Percentiles rank a stretch among this genome's conserved stretches.
These are phyloP conservation scores for Drosophila algonquin DNA, from an alignment of 2,888 invertebrate genomes.

Conservation along the genomic window DNA sequence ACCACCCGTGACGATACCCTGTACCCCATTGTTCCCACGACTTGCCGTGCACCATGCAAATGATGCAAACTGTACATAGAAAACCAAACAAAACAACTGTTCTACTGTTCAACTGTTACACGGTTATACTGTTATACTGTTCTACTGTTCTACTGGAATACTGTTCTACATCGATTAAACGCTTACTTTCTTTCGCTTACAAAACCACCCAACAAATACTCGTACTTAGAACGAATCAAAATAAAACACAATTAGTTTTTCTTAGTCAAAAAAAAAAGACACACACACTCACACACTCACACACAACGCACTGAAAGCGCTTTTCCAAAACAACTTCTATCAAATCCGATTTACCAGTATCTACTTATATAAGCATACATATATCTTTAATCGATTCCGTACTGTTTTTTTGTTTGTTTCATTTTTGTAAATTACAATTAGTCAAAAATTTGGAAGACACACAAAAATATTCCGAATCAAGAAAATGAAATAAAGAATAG, in stretches of 20 bases:
- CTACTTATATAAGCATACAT: background rate
- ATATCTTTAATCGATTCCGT: conserved; percentile 22
- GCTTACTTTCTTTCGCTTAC: conserved; percentile 13
- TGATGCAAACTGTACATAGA: background rate
- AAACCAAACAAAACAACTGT: background rate
- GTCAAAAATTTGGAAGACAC: conserved; percentile 9
- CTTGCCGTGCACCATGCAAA: background rate
- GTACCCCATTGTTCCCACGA: background rate
- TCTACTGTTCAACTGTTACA: background rate
- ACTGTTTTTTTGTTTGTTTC: conserved; percentile 26
- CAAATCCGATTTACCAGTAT: conserved; percentile 8
- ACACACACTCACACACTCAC: background rate
- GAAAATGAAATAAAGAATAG: conserved; percentile 12
- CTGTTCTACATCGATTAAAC: background rate
- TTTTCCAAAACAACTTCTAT: conserved; percentile 20
- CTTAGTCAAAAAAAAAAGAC: conserved; percentile 3
- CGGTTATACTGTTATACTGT: background rate
- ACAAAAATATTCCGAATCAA: conserved; percentile 8
- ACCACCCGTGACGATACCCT: background rate
- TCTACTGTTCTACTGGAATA: background rate
- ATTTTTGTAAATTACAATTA: background rate
- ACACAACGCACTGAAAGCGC: conserved; percentile 19
- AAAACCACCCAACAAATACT: conserved; percentile 2
- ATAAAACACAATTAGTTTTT: conserved; percentile 22
- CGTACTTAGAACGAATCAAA: background rate